A percentile compares a stretch with the other conserved stretches of the same genome.
phyloP scores from a whole-genome alignment of 2,797 vertebrate genomes.

The Mormyrus hasselquistii region DNA sequence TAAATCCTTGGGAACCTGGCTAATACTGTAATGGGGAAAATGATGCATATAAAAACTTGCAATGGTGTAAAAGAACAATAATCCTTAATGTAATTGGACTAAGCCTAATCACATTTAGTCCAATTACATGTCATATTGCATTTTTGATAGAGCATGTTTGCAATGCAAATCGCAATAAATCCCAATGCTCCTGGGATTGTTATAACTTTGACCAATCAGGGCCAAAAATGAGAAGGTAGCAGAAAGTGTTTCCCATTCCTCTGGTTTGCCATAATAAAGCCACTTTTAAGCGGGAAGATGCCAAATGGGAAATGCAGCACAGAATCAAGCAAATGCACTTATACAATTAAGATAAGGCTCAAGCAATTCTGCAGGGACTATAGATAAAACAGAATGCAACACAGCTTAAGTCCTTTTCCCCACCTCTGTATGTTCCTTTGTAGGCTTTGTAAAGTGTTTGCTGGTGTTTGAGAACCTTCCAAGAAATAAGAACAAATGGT shows the following conservation, averaged over 20 bases:
- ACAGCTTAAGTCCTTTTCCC: constrained; percentile 27
- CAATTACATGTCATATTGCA: neutral
- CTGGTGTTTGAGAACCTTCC: constrained; percentile 86
- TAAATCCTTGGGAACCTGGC: neutral
- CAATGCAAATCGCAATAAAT: neutral
- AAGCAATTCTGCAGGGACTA: neutral
- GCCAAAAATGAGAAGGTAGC: neutral
- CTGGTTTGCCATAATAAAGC: neutral
- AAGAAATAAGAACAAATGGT: constrained; percentile 29
- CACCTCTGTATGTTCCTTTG: constrained; percentile 97
- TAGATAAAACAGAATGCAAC: neutral
- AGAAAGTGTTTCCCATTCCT: neutral
- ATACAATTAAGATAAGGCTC: neutral
- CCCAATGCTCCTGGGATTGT: neutral
- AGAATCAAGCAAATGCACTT: neutral
- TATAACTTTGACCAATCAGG: neutral
- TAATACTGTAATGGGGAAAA: neutral
- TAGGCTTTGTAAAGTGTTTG: constrained; percentile 94
- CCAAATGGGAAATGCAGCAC: neutral
- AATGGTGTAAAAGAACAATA: neutral
- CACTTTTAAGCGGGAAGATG: neutral
- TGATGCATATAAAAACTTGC: neutral
- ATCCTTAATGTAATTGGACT: neutral
- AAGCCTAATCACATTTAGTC: neutral
- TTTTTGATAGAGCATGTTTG: neutral